A percentile compares a stretch with the other conserved stretches of the same genome.
phyloP scores from a whole-genome alignment of 2,888 invertebrate genomes.

The Ptilodon capucinus region DNA sequence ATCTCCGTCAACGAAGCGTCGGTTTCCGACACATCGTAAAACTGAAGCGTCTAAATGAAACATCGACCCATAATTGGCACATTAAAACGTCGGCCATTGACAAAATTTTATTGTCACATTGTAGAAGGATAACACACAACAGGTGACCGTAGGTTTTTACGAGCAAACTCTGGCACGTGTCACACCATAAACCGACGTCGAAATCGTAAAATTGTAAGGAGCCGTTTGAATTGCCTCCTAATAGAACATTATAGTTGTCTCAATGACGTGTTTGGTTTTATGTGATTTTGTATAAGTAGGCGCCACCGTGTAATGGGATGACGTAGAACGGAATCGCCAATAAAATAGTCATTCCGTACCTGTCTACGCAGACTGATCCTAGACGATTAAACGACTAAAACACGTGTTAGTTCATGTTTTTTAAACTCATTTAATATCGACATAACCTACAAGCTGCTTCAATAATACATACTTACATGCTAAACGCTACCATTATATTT shows the following conservation, averaged over 20 bases:
- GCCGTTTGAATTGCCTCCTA: conserved; percentile 65
- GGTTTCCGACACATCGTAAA: conserved; percentile 47
- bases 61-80: conserved; percentile 66
- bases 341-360: conserved; percentile 42
- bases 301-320: conserved; percentile 52
- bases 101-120: conserved; percentile 70
- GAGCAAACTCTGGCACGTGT: conserved; percentile 64
- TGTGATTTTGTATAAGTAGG: conserved; percentile 59
- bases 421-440: background rate
- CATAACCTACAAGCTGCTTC: background rate
- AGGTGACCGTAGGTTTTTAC: conserved; percentile 78
- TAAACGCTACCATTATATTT: background rate
- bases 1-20: conserved; percentile 36
- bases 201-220: conserved; percentile 71
- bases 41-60: conserved; percentile 60
- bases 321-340: conserved; percentile 38
- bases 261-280: conserved; percentile 69
- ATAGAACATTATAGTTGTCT: conserved; percentile 68
- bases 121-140: conserved; percentile 65
- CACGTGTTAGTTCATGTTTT: conserved; percentile 26
- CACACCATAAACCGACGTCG: conserved; percentile 60
- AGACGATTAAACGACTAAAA: conserved; percentile 34
- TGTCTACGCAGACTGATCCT: conserved; percentile 39
- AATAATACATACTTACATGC: background rate
- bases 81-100: conserved; percentile 72